A percentile compares a stretch with the other conserved stretches of the same genome.
These are phyloP conservation scores for Acronicta aceris DNA, from an alignment of 2,888 invertebrate genomes.

Conservation along the genomic window DNA sequence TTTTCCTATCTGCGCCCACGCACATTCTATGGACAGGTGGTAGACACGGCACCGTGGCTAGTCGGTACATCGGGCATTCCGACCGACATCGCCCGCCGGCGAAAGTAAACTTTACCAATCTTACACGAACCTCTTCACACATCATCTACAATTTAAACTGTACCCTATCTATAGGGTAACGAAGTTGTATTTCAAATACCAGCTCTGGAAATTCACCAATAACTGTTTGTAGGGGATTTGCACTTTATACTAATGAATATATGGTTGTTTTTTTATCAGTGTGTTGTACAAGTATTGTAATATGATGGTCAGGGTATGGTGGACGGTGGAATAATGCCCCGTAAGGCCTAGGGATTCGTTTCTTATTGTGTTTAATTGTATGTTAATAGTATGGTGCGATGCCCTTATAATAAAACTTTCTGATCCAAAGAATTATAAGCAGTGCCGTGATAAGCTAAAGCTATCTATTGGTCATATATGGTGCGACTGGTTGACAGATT, in stretches of 20 bases:
- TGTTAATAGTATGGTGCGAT: slow-evolving; percentile 53
- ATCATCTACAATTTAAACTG: slow-evolving; percentile 11
- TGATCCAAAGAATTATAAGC: slow-evolving; percentile 26
- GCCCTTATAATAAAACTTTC: slow-evolving; percentile 49
- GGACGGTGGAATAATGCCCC: slow-evolving; percentile 52
- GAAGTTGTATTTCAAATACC: slow-evolving; percentile 22
- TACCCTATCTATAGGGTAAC: background rate
- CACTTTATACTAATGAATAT: background rate
- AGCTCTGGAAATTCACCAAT: slow-evolving; percentile 13
- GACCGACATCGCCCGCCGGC: slow-evolving; percentile 80
- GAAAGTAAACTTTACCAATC: slow-evolving; percentile 83
- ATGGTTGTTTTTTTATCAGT: slow-evolving; percentile 22
- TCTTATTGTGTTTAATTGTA: slow-evolving; percentile 61
- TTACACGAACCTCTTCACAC: slow-evolving; percentile 56
- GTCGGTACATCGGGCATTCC: slow-evolving; percentile 83
- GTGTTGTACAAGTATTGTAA: slow-evolving; percentile 36
- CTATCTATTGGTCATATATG: too few relatives aligned
- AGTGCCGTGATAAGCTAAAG: background rate
- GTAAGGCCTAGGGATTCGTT: slow-evolving; percentile 62
- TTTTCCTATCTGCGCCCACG: slow-evolving; percentile 22
- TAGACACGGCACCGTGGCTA: slow-evolving; percentile 77
- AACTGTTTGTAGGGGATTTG: background rate
- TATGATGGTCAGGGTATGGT: slow-evolving; percentile 53
- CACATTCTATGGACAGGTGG: slow-evolving; percentile 66
- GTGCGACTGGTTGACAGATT: too few relatives aligned